Percentiles rank a stretch among this genome's conserved stretches.
These are phyloP conservation scores for Periophthalmodon schlosseri DNA, from an alignment of 2,113 vertebrate genomes.

Conservation along the genomic window DNA sequence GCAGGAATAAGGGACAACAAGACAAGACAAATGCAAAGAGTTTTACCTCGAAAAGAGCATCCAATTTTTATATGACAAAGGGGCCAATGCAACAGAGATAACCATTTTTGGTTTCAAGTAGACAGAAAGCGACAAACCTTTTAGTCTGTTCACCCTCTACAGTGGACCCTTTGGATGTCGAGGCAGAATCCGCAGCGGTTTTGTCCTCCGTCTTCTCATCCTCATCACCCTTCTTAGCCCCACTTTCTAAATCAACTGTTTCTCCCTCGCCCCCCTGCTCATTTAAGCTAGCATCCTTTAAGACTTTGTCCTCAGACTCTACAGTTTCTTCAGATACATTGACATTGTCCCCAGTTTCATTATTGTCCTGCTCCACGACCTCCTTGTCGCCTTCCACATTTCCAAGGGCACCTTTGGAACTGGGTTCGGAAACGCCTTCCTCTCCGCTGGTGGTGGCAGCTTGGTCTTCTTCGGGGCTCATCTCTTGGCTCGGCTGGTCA, in stretches of 20 bases:
- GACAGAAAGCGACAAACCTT: slow-evolving; percentile 99
- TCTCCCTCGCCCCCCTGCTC: slow-evolving; percentile 78
- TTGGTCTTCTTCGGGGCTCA: slow-evolving; percentile 85
- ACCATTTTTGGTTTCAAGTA: slow-evolving; percentile 92
- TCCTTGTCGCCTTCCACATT: slow-evolving; percentile 84
- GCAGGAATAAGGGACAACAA: slow-evolving; percentile 53
- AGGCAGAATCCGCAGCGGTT: slow-evolving; percentile 80
- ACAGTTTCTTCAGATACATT: slow-evolving; percentile 81
- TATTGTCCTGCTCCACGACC: slow-evolving; percentile 78
- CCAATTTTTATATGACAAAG: slow-evolving; percentile 81
- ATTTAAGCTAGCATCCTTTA: slow-evolving; percentile 85
- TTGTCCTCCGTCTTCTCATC: slow-evolving; percentile 89
- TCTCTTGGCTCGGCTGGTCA: slow-evolving; percentile 78
- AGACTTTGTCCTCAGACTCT: slow-evolving; percentile 83
- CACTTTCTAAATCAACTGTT: slow-evolving; percentile 82
- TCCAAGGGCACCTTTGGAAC: slow-evolving; percentile 74
- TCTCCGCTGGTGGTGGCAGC: slow-evolving; percentile 84
- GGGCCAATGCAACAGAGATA: slow-evolving; percentile 91
- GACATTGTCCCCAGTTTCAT: slow-evolving; percentile 79
- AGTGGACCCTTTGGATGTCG: slow-evolving; percentile 95
- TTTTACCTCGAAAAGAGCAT: slow-evolving; percentile 78
- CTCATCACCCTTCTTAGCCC: slow-evolving; percentile 87
- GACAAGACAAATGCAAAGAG: slow-evolving; percentile 65
- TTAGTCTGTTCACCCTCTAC: slow-evolving; percentile 99
- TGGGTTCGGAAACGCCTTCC: slow-evolving; percentile 81